Base-by-base conservation (phyloP, 2,888 invertebrate genomes). In the Himalopsyche tibetana region DNA sequence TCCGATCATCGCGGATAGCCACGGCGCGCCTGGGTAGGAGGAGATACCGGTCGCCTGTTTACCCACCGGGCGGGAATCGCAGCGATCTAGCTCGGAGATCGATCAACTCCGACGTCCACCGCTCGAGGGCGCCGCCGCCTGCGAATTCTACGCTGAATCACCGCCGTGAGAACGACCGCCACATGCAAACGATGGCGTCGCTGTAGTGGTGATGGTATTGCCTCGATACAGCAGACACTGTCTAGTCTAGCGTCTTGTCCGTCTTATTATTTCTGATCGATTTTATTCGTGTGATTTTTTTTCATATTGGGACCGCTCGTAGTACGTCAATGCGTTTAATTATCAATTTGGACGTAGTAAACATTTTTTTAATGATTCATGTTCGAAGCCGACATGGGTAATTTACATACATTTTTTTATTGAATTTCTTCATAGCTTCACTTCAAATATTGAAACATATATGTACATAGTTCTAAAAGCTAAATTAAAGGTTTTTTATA, bases 61-160 rank as follows among this genome's bases (percentile, higher is more conserved):
- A 63, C 63, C 63, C 8, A 28, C 63, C 63, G 63, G 19, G 4
- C 63, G n/a, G 19, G 63, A 63, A 63, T 63, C 63, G 63, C 19
- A 63, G 63, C 19, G 63, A 63, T 63, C 63, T 63, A 63, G 63
- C 63, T 63, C 19, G n/a, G 63, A 28, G 63, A 63, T 63, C 63
- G 19, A 63, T 63, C 63, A 19, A 19, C 63, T 63, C 63, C 63
- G 63, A 63, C 63, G 63, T 28, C 63, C 19, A 28, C 63, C 63
- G 63, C 63, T 8, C 19, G 63, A 63, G 63, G 63, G 63, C 63
- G 63, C 63, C 63, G 63, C 63, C 19, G 63, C 63, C 63, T 63
- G 63, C 63, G 63, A 63, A 63, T 63, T 63, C 19, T n/a, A 19
- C 19, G 63, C 19, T 63, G 63, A 63, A 63, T 63, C 63, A 63